These are phyloP conservation scores for Chrysodeixis includens DNA, from an alignment of 2,888 invertebrate genomes.

Conservation along the genomic window DNA sequence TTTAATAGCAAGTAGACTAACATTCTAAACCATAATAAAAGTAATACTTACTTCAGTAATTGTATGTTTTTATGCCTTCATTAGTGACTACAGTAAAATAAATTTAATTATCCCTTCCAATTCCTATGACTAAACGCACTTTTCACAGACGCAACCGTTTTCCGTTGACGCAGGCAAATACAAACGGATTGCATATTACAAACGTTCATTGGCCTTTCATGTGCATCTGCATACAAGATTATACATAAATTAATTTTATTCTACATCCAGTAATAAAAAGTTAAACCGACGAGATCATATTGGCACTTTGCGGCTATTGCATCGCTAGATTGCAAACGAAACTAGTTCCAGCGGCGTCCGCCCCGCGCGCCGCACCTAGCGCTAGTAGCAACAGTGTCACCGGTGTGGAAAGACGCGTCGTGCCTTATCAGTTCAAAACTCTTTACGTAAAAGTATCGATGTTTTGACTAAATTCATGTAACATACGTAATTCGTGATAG, in stretches of 20 bases:
- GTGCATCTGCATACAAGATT: neutral
- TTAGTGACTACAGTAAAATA: no score
- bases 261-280: no score
- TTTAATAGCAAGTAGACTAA: no score
- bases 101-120: no score
- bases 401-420: conserved; percentile 50
- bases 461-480: conserved; percentile 66
- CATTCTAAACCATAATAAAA: no score
- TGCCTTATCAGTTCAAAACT: conserved; percentile 69
- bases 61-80: no score
- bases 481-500: conserved; percentile 69
- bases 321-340: conserved; percentile 35
- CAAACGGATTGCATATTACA: neutral
- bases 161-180: neutral
- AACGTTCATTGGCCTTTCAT: neutral
- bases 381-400: conserved; percentile 75
- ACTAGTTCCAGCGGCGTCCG: conserved; percentile 63
- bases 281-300: neutral
- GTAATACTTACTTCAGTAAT: no score
- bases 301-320: conserved; percentile 9
- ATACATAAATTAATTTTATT: no score
- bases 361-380: conserved; percentile 58
- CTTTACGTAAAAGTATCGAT: conserved; percentile 79
- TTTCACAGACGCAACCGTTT: neutral
- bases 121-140: neutral